Evolutionary conservation across 1,140 invertebrate species (phyloP).

Genomic region (Drosophila repleta): DNA sequence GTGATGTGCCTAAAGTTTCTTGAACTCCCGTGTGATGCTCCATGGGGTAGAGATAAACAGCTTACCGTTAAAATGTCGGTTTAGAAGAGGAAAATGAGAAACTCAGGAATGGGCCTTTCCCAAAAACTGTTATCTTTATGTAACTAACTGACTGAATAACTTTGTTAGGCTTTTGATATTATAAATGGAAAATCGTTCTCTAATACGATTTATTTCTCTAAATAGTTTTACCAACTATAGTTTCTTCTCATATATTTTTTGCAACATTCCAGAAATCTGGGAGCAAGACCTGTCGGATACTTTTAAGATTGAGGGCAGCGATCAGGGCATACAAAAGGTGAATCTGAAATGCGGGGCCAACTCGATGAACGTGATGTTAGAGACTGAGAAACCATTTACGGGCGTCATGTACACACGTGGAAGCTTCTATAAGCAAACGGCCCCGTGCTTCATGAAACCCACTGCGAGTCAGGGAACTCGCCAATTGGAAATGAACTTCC

Average conservation of each 20-base stretch:
- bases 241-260: not conserved
- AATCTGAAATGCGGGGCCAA: constrained; percentile 85
- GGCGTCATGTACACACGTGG: constrained; percentile 87
- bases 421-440: constrained; percentile 85
- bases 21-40: constrained; percentile 35
- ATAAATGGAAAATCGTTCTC: too few species aligned
- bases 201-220: too few species aligned
- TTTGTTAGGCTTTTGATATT: too few species aligned
- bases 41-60: constrained; percentile 5
- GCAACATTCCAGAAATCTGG: constrained; percentile 84
- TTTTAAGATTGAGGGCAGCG: constrained; percentile 86
- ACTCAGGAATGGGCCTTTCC: not conserved
- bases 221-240: too few species aligned
- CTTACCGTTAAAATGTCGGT: not conserved
- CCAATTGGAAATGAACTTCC: constrained; percentile 85
- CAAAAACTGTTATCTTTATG: not conserved
- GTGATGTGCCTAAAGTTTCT: constrained; percentile 24
- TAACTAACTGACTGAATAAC: too few species aligned
- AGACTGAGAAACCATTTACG: constrained; percentile 86
- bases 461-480: constrained; percentile 66
- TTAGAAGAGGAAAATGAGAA: not conserved
- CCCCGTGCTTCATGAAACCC: constrained; percentile 86
- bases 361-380: constrained; percentile 85
- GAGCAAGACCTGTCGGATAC: constrained; percentile 85
- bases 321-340: constrained; percentile 85